A percentile compares a stretch with the other conserved stretches of the same genome.
phyloP scores from a whole-genome alignment of 2,888 invertebrate genomes.

The Drosophila greeni region DNA sequence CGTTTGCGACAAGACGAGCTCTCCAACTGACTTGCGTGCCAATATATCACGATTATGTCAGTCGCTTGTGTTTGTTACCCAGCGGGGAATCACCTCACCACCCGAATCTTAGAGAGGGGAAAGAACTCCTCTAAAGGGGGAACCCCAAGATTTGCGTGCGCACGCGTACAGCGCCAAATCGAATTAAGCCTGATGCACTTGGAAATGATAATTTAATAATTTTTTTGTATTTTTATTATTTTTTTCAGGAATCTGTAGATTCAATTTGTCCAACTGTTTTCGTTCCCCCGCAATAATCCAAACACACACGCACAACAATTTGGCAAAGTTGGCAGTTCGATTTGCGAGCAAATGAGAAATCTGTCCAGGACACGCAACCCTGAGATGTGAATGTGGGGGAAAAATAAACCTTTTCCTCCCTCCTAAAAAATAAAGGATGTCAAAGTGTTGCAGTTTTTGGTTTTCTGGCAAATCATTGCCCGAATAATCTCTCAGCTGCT shows the following conservation, averaged over 20 bases:
- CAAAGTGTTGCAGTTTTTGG: constrained; percentile 56
- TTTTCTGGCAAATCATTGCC: constrained; percentile 61
- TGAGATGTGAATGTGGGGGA: constrained; percentile 6
- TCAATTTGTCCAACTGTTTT: constrained; percentile 69
- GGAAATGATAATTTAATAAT: constrained; percentile 75
- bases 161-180: constrained; percentile 77
- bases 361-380: constrained; percentile 62
- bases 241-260: constrained; percentile 40
- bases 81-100: constrained; percentile 53
- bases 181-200: constrained; percentile 74
- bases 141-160: constrained; percentile 70
- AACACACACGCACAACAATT: constrained; percentile 58
- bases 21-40: constrained; percentile 63
- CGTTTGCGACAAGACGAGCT: constrained; percentile 32
- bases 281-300: constrained; percentile 50
- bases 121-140: constrained; percentile 11
- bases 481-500: constrained; percentile 72
- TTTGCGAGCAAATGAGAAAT: constrained; percentile 69
- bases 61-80: constrained; percentile 64
- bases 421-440: constrained; percentile 37
- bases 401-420: neutral
- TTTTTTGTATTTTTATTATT: too few species aligned
- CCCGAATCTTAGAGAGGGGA: neutral
- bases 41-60: constrained; percentile 77
- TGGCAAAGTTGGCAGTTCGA: constrained; percentile 71